Conservation (phyloP, 1,140 invertebrate species). For the Camponotus floridanus region DNA sequence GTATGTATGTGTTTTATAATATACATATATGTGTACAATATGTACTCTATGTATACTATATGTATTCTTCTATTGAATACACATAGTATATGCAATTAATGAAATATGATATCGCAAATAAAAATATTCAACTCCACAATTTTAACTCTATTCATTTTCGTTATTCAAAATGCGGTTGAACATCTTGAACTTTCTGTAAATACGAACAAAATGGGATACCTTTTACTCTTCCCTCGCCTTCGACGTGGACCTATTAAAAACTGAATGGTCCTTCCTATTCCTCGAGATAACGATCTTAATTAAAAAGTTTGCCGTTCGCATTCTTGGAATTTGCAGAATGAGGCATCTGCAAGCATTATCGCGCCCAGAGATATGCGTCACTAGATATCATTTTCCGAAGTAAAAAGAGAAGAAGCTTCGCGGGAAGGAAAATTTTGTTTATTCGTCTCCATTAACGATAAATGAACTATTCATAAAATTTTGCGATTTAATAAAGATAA, state of each 20-base stretch:
- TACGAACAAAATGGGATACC: constrained; percentile 36
- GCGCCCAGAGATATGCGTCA: not conserved
- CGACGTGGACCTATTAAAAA: constrained; percentile 64
- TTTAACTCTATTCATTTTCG: constrained; percentile 14
- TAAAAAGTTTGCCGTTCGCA: constrained; percentile 68
- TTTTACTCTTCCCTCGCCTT: not conserved
- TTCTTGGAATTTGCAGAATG: constrained; percentile 49
- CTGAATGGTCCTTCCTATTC: constrained; percentile 43
- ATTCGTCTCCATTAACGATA: not conserved
- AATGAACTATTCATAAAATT: not conserved
- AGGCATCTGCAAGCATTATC: not conserved
- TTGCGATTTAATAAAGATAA: not conserved
- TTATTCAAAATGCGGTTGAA: constrained; percentile 15
- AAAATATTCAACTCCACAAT: not conserved
- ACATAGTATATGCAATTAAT: not conserved
- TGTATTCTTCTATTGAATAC: not conserved
- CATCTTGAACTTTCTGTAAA: constrained; percentile 1
- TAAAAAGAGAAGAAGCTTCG: not conserved
- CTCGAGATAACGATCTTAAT: constrained; percentile 68
- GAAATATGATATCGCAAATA: not conserved
- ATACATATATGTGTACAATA: not conserved
- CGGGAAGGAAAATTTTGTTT: not conserved
- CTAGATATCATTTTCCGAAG: constrained; percentile 20
- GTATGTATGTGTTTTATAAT: not conserved
- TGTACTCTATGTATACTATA: not conserved